Percentiles rank a stretch among this genome's conserved stretches.
Conservation (phyloP, 2,797 vertebrate genomes). For the Arrhamphus sclerolepis region DNA sequence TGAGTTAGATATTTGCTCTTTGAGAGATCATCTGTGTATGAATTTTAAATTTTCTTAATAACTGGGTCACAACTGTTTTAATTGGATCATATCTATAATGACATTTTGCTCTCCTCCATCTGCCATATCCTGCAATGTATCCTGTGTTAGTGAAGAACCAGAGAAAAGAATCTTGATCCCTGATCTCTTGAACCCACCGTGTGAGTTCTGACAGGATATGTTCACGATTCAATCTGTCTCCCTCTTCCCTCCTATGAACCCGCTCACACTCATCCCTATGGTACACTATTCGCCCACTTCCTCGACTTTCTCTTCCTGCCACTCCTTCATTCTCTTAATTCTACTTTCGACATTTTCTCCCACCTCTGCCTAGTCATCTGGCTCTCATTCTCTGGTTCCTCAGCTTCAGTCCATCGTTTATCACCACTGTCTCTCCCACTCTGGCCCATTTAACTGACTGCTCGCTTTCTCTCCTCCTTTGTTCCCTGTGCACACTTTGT, state of each 20-base stretch:
- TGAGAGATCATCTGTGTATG: constrained; percentile 21
- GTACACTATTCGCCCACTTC: constrained; percentile 55
- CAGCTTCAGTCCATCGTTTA: constrained; percentile 35
- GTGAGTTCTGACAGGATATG: constrained; percentile 60
- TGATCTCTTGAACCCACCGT: constrained; percentile 39
- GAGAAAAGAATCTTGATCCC: constrained; percentile 51
- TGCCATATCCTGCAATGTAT: constrained; percentile 62
- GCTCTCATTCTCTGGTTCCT: constrained; percentile 22
- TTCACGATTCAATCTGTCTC: constrained; percentile 47
- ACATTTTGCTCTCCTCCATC: constrained; percentile 35
- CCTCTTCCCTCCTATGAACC: constrained; percentile 60
- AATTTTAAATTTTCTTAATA: constrained; percentile 12
- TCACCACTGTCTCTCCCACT: constrained; percentile 40
- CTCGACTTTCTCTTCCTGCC: constrained; percentile 73
- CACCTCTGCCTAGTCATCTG: constrained; percentile 34
- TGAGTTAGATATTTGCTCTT: constrained; percentile 6
- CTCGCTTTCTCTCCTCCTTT: constrained; percentile 26
- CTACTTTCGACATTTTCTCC: constrained; percentile 39
- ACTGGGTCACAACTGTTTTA: constrained; percentile 5
- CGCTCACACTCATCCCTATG: constrained; percentile 65
- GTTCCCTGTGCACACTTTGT: constrained; percentile 26
- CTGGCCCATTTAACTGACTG: constrained; percentile 20
- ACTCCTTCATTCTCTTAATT: constrained; percentile 76
- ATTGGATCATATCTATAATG: constrained; percentile 42
- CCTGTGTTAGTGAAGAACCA: constrained; percentile 56